A percentile compares a stretch with the other conserved stretches of the same genome.
Evolutionary conservation across 2,113 vertebrate species (phyloP).

Genomic region (Macrotus californicus): DNA sequence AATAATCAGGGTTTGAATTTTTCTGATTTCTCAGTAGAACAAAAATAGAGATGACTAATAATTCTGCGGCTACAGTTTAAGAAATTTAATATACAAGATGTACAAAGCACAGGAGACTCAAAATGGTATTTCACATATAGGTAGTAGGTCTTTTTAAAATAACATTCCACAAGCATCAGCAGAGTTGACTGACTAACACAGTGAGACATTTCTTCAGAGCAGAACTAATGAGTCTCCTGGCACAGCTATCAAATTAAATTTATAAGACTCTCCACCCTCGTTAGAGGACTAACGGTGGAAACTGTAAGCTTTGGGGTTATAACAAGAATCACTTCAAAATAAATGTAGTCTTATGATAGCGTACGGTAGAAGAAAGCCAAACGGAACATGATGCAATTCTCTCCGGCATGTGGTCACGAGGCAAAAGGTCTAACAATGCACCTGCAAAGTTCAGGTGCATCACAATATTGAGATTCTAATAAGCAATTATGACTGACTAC

Average conservation of each 20-base stretch:
- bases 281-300: constrained; percentile 77
- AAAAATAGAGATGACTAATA: constrained; percentile 71
- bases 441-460: neutral
- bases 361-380: constrained; percentile 53
- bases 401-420: neutral
- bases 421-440: constrained; percentile 1
- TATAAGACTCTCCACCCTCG: constrained; percentile 82
- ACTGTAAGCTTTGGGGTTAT: constrained; percentile 69
- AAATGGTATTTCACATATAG: constrained; percentile 73
- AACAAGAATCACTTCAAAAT: constrained; percentile 76
- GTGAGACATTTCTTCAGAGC: constrained; percentile 76
- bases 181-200: constrained; percentile 76
- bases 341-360: constrained; percentile 73
- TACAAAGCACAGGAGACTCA: constrained; percentile 62
- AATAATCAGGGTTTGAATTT: constrained; percentile 64
- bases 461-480: neutral
- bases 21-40: constrained; percentile 68
- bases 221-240: constrained; percentile 83
- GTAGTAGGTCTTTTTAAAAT: constrained; percentile 75
- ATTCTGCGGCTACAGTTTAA: constrained; percentile 62
- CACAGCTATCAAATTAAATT: constrained; percentile 83
- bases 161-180: constrained; percentile 78
- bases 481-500: neutral
- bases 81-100: constrained; percentile 61
- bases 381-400: neutral